Evolutionary conservation across 2,797 vertebrate species (phyloP).

Genomic region (Menidia menidia): DNA sequence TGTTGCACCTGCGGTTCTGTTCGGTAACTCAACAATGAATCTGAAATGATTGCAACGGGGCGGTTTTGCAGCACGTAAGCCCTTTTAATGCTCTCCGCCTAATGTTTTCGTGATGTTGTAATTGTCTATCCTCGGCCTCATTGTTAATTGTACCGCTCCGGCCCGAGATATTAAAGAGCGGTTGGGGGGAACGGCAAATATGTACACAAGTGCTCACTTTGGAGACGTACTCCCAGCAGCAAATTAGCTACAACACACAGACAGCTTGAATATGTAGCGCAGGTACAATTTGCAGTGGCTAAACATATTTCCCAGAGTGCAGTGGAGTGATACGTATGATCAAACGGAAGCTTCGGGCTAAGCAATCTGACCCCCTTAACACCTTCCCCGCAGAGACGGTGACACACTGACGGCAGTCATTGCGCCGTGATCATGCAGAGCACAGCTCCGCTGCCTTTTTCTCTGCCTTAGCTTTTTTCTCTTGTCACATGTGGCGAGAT

Average conservation of each 20-base stretch:
- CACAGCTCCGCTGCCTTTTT: conserved; percentile 4
- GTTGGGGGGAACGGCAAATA: not conserved
- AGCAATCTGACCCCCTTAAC: conserved; percentile 54
- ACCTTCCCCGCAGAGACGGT: conserved; percentile 41
- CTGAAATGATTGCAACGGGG: conserved; percentile 57
- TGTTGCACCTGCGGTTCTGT: conserved; percentile 10
- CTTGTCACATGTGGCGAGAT: conserved; percentile 10
- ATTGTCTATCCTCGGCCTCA: conserved; percentile 59
- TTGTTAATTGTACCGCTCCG: conserved; percentile 32
- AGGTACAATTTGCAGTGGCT: conserved; percentile 27
- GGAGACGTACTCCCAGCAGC: conserved; percentile 10
- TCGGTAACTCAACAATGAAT: conserved; percentile 61
- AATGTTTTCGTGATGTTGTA: conserved; percentile 48
- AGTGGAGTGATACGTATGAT: conserved; percentile 32
- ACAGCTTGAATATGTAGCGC: conserved; percentile 1
- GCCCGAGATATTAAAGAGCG: conserved; percentile 38
- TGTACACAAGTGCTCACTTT: conserved; percentile 18
- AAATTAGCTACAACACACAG: not conserved
- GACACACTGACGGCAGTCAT: conserved; percentile 39
- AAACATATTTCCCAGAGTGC: conserved; percentile 38
- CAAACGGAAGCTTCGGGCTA: conserved; percentile 54
- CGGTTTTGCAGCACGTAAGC: conserved; percentile 61
- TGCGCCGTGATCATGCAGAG: conserved; percentile 22
- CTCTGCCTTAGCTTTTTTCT: not conserved
- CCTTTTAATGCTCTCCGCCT: conserved; percentile 29